A percentile compares a stretch with the other conserved stretches of the same genome.
Evolutionary conservation across 2,113 vertebrate genomes (phyloP).

Genomic region (Oreochromis aureus): DNA sequence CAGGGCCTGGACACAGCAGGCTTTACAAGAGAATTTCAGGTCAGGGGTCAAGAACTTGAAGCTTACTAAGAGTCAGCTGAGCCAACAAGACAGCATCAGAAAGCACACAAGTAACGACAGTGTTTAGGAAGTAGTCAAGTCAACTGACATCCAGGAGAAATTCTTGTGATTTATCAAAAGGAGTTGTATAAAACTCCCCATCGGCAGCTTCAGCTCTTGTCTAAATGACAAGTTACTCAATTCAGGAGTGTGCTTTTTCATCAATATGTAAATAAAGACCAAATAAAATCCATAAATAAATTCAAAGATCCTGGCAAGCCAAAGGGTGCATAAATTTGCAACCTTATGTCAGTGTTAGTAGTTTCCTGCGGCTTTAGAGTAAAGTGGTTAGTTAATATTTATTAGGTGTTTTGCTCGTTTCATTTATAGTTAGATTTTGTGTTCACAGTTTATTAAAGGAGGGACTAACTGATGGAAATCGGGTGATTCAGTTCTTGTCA

Average conservation of each 20-base stretch:
- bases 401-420: not conserved
- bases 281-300: not conserved
- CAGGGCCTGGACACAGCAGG: not conserved
- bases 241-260: rapidly evolving
- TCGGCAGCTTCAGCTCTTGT: not conserved
- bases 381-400: not conserved
- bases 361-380: not conserved
- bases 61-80: not conserved
- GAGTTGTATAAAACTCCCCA: no score
- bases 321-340: not conserved
- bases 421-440: rapidly evolving
- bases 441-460: not conserved
- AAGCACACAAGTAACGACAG: not conserved
- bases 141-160: not conserved
- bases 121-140: not conserved
- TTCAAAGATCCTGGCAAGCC: not conserved
- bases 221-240: not conserved
- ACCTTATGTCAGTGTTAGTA: not conserved
- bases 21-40: not conserved
- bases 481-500: not conserved
- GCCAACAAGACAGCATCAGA: not conserved
- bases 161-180: not conserved
- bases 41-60: not conserved
- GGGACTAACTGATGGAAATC: no score
- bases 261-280: not conserved